phyloP scores from a whole-genome alignment of 2,113 vertebrate species.

The Pseudois nayaur region DNA sequence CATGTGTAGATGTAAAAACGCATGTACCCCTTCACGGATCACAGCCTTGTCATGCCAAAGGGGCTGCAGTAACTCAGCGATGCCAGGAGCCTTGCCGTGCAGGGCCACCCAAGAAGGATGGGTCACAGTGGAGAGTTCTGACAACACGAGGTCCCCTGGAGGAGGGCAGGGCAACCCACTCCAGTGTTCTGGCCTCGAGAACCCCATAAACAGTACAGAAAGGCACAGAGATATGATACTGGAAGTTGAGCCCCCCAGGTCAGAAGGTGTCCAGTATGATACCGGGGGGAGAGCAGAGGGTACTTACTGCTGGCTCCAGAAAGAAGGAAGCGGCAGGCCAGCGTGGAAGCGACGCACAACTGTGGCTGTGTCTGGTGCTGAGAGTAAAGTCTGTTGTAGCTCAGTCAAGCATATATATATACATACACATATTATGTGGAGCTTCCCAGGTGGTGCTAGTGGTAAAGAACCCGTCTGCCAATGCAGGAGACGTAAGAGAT shows the following conservation, averaged over 20 bases:
- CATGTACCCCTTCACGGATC: background rate
- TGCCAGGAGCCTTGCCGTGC: background rate
- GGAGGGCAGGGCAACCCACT: background rate
- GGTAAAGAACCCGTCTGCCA: background rate
- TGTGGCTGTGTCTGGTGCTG: background rate
- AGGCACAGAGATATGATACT: background rate
- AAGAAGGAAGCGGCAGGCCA: background rate
- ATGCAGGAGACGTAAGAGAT: background rate
- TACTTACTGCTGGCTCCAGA: background rate
- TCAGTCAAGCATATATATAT: too few relatives aligned
- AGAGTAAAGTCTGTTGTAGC: background rate
- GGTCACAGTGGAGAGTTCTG: background rate
- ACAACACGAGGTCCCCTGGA: background rate
- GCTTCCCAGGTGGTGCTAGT: background rate
- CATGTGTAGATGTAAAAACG: background rate
- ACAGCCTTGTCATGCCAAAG: background rate
- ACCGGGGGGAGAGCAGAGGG: background rate
- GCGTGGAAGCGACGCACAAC: fast-evolving
- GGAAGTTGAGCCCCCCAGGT: background rate
- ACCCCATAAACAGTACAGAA: background rate
- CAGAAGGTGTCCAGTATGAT: background rate
- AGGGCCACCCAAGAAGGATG: background rate
- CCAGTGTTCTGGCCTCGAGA: background rate
- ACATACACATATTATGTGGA: background rate
- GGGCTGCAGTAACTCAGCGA: background rate